Base-by-base conservation (phyloP, 2,888 invertebrate genomes). In the Machimus atricapillus region DNA sequence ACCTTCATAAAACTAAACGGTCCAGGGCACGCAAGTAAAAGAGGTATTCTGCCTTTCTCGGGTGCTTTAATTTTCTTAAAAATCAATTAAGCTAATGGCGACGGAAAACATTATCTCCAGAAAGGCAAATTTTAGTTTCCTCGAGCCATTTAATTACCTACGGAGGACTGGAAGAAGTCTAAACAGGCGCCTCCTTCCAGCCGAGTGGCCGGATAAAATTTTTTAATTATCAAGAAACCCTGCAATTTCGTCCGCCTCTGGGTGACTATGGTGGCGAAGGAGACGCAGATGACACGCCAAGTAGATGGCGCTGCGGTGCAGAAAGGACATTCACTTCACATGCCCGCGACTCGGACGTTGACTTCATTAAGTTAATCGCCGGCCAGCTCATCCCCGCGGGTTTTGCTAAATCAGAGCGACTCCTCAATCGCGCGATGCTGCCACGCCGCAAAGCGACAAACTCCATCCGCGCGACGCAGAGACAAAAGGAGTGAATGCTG, bases 11-110 rank as follows among this genome's bases (percentile, higher is more conserved):
- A 82, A 82, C 66, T 82, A 58, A 23, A 37, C 19, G 37, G 37
- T 27, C 52, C 82, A n/a, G 52, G 58, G 58, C 31, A 81, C 23
- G 52, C 82, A 58, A 82, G 52, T 37, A 27, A 82, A 46, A 46
- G 43, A 14, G 37, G 34, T 23, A 56, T n/a, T 23, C 37, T 19
- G 52, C 27, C 74, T 46, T 31, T 31, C 74, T 7, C 2, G n/a
- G 85, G 85, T 74, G 74, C 74, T 85, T 86, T 85, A 87, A 88
- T 87, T 86, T 86, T 66, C 88, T 82, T 58, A 58, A 82, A 88
- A 87, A 87, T 88, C 88, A 88, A 88, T 88, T 88, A 88, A 88
- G 86, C 88, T 87, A 88, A 88, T 88, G 87, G 86, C 79, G 58
- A 85, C 81, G 87, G 87, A 88, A 87, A 81, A 79, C 87, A 87